Evolutionary conservation across 2,888 invertebrate genomes (phyloP), one percentile per base, ranked within the genome.

Genomic region (Tetanocera ferruginea): DNA sequence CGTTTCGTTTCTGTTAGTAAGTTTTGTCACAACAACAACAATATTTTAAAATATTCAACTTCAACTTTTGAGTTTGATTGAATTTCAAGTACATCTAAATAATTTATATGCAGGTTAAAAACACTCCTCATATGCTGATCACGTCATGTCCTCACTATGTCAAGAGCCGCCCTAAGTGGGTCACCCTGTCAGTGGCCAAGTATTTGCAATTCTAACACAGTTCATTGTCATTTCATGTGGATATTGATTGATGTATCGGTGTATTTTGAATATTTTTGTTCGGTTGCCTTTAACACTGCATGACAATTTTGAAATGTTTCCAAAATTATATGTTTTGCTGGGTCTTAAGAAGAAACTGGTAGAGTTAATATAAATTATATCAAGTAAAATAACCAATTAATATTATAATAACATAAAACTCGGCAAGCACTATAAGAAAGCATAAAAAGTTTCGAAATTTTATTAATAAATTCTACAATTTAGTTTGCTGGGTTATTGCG

Each of bases 141-240:
- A 25, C 51, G 28, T 64, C 51, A 49, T 28, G 31, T 64, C 64
- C 34, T 4, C 49, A n/a, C 28, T 25, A 28, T 51, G 51, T 11
- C 72, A 72, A 72, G 57, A 72, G 31, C 55, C 34, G 37, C 17
- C 23, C 17, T 4, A 37, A 72, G 72, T 72, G 55, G 72, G 72
- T 72, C 72, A 72, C 4, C 19, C 23, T 37, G 67, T 9, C 17
- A 17, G 31, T 28, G n/a, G 25, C 37, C 19, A 37, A 67, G 43
- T 43, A 8, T 64, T 64, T 4, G 2, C 2, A n/a, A 64, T 64
- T 34, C 17, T 17, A 34, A 64, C 17, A 31, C 8, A n/a, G 23
- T 43, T 67, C 19, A 37, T 19, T 55, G 19, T 19, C 23, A 23
- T 55, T 23, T 60, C 28, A 60, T 28, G 25, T 25, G 28, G 17